A percentile compares a stretch with the other conserved stretches of the same genome.
Conservation (phyloP, 2,797 vertebrate genomes). For the Betta splendens region DNA sequence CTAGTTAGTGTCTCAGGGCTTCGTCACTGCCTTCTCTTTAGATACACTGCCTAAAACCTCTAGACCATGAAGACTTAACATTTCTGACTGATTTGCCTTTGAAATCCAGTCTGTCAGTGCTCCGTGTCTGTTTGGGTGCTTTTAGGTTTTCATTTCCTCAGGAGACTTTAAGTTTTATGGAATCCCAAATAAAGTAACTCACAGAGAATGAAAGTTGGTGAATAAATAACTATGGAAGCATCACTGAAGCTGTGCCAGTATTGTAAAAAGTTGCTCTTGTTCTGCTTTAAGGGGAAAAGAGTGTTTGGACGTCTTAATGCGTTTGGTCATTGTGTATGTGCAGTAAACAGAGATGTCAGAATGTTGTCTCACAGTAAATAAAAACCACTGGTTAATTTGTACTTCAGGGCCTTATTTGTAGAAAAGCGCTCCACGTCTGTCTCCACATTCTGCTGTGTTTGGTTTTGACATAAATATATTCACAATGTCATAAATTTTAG, state of each 20-base stretch:
- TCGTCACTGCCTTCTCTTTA: slow-evolving; percentile 55
- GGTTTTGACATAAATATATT: too few relatives aligned
- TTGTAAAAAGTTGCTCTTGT: slow-evolving; percentile 30
- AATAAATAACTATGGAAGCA: neutral
- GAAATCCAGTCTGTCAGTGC: slow-evolving; percentile 20
- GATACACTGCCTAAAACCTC: slow-evolving; percentile 58
- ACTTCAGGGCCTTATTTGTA: slow-evolving; percentile 45
- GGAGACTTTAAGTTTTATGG: slow-evolving; percentile 27
- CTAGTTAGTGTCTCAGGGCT: slow-evolving; percentile 64
- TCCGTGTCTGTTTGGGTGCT: slow-evolving; percentile 47
- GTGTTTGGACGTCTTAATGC: slow-evolving; percentile 48
- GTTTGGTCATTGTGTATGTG: slow-evolving; percentile 49
- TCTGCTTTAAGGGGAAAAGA: slow-evolving; percentile 36
- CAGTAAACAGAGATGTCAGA: slow-evolving; percentile 48
- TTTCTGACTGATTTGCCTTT: slow-evolving; percentile 11
- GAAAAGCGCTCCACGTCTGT: neutral
- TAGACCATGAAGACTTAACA: slow-evolving; percentile 15
- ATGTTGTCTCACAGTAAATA: slow-evolving; percentile 54
- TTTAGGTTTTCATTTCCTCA: slow-evolving; percentile 54
- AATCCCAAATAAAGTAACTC: neutral
- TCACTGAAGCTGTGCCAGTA: slow-evolving; percentile 39
- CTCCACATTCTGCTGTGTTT: neutral
- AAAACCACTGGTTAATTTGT: slow-evolving; percentile 60
- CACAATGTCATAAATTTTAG: too few relatives aligned
- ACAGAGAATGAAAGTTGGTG: slow-evolving; percentile 4